Evolutionary conservation across 53 echinoderm and acorn worm species (phyloP).

Genomic region (Antedon mediterranea): DNA sequence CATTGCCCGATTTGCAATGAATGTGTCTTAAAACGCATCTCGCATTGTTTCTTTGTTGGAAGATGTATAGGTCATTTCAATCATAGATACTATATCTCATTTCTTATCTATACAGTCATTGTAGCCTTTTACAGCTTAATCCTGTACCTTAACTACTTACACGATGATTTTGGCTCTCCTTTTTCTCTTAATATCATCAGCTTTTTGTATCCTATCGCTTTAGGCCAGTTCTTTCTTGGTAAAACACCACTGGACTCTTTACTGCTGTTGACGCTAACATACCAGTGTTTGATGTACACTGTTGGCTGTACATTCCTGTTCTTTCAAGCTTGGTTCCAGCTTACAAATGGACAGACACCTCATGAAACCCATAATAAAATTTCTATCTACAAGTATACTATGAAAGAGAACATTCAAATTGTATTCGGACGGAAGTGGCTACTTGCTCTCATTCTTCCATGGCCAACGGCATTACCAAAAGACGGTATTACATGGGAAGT

Average conservation of each 20-base stretch:
- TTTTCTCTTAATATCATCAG: neutral
- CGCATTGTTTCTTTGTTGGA: conserved; percentile 59
- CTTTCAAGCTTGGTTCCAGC: conserved; percentile 31
- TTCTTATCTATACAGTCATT: conserved; percentile 16
- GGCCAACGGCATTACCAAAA: conserved; percentile 31
- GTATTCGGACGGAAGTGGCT: conserved; percentile 74
- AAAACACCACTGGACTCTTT: conserved; percentile 8
- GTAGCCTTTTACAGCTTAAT: conserved; percentile 35
- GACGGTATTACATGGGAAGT: conserved; percentile 69
- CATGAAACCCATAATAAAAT: conserved; percentile 37
- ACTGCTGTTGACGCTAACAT: conserved; percentile 29
- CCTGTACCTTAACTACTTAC: neutral
- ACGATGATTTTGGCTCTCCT: neutral
- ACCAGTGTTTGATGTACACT: conserved; percentile 45
- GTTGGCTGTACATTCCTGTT: conserved; percentile 36
- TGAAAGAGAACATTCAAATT: conserved; percentile 44
- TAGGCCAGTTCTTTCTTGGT: conserved; percentile 13
- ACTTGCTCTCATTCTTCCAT: conserved; percentile 54
- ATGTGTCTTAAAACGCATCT: conserved; percentile 45
- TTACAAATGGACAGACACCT: conserved; percentile 60
- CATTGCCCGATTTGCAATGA: conserved; percentile 31
- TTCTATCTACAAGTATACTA: conserved; percentile 21
- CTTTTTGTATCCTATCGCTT: neutral
- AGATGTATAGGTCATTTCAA: conserved; percentile 66
- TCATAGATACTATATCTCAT: conserved; percentile 62